Percentiles rank a stretch among this genome's conserved stretches.
Conservation (phyloP, 2,888 invertebrate species). For the Timandra comae region DNA sequence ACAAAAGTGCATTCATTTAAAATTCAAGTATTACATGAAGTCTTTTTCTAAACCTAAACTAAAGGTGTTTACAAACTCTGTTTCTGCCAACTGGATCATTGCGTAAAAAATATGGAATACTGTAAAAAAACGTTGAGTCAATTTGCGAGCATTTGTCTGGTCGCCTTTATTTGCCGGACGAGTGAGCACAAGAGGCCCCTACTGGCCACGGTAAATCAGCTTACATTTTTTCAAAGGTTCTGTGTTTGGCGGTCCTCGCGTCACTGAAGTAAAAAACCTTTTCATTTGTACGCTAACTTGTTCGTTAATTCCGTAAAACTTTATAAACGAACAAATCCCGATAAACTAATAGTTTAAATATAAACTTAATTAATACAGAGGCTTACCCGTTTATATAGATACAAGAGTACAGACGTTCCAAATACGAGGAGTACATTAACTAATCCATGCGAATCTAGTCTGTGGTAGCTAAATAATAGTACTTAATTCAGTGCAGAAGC, state of each 20-base stretch:
- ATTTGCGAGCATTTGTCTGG: slow-evolving; percentile 74
- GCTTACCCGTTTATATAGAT: no score
- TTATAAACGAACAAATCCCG: no score
- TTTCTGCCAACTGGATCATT: slow-evolving; percentile 37
- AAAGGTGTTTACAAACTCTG: slow-evolving; percentile 25
- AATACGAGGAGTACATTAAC: no score
- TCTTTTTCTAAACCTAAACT: slow-evolving; percentile 17
- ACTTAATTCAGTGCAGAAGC: no score
- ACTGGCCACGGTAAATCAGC: slow-evolving; percentile 70
- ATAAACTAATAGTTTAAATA: no score
- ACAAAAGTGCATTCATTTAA: slow-evolving; percentile 15
- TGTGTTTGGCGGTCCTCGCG: slow-evolving; percentile 65
- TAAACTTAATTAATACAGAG: no score
- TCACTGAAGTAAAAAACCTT: slow-evolving; percentile 59
- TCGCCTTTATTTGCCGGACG: slow-evolving; percentile 73
- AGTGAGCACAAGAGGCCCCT: slow-evolving; percentile 56
- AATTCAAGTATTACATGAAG: slow-evolving; percentile 16
- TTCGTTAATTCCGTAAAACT: slow-evolving; percentile 2
- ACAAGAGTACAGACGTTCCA: no score
- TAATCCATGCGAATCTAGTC: no score
- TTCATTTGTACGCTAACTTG: slow-evolving; percentile 50
- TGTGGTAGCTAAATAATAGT: no score
- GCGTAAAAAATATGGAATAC: slow-evolving; percentile 58
- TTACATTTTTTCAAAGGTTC: slow-evolving; percentile 73
- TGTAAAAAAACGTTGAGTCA: slow-evolving; percentile 71